Percentiles rank a stretch among this genome's conserved stretches.
Conservation (phyloP, 2,797 vertebrate genomes). For the Molossus alvarezi region DNA sequence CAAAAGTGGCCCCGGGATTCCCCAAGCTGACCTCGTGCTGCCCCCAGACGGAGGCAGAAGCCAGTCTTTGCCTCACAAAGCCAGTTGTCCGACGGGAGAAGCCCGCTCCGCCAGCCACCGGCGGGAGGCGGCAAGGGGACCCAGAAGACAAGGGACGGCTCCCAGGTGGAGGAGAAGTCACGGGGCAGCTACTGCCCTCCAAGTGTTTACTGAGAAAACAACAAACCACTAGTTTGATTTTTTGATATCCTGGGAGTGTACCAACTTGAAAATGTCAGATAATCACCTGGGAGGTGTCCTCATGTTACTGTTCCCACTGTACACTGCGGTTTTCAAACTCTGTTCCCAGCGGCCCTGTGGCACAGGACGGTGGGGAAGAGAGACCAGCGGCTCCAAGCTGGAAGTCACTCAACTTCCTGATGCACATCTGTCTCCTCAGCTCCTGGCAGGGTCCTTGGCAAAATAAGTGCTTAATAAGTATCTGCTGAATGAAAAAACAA, state of each 20-base stretch:
- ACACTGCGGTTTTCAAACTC: slow-evolving; percentile 48
- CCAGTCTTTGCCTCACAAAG: not conserved
- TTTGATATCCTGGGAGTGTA: not conserved
- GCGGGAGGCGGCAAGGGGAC: not conserved
- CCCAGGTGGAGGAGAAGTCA: not conserved
- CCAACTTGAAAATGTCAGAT: slow-evolving; percentile 33
- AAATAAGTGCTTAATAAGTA: slow-evolving; percentile 74
- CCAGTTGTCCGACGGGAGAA: not conserved
- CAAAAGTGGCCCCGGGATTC: not conserved
- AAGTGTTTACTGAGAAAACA: slow-evolving; percentile 2
- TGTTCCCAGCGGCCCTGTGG: not conserved
- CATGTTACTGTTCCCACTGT: not conserved
- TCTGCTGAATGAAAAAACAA: slow-evolving; percentile 48
- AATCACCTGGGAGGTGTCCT: slow-evolving; percentile 10
- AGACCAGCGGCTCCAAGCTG: not conserved
- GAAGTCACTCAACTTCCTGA: not conserved
- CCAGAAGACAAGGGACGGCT: not conserved
- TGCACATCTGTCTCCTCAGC: slow-evolving; percentile 3
- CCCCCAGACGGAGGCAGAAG: not conserved
- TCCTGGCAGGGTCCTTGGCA: slow-evolving; percentile 57
- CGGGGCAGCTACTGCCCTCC: not conserved
- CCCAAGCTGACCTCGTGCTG: not conserved
- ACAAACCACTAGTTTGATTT: not conserved
- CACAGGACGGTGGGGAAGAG: not conserved
- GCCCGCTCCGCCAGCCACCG: too few relatives aligned